Base-by-base conservation (phyloP, 2,888 invertebrate genomes). In the Conus canariensis region DNA sequence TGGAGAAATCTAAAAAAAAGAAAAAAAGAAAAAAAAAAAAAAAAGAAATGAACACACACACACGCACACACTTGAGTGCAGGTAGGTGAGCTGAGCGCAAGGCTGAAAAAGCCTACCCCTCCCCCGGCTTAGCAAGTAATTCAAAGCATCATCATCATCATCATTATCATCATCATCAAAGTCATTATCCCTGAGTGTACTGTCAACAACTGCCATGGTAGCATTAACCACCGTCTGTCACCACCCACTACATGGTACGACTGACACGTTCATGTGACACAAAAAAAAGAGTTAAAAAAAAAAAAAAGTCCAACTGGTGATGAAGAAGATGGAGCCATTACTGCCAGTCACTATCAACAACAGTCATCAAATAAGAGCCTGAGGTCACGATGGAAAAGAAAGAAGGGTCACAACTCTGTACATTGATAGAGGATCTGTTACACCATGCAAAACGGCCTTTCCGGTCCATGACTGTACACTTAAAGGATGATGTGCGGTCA, bases 111-210 rank as follows among this genome's bases (percentile, higher is more conserved):
- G 10, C 16, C 64, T 64, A 64, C 12, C 64, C 64, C 64, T 45
- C 45, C 45, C 45, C 45, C 45, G 45, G 45, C 45, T 77, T 77
- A 80, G 80, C 45, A 80, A 80, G 45, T 74, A 5, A 30, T 25
- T 30, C 30, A 30, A 80, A 80, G 19, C 45, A 80, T 80, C 80
- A 80, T 80, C 16, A 16, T 80, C 80, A 80, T 80, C 8, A n/a
- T 22, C 45, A 45, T 45, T 30, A 83, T 83, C 82, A 83, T 83
- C 56, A 56, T 83, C 56, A 58, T 83, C 58, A 58, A 58, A 19
- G 58, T 83, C 25, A 80, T 56, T n/a, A 83, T 83, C 82, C 82
- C 82, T 83, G 82, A 83, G 82, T 83, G 82, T 83, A 45, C n/a
- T 83, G 82, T 83, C 82, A 83, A 83, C 82, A 83, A 83, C 82